These are phyloP conservation scores for Rhadinocentrus ornatus DNA, from an alignment of 2,797 vertebrate genomes.

Conservation along the genomic window DNA sequence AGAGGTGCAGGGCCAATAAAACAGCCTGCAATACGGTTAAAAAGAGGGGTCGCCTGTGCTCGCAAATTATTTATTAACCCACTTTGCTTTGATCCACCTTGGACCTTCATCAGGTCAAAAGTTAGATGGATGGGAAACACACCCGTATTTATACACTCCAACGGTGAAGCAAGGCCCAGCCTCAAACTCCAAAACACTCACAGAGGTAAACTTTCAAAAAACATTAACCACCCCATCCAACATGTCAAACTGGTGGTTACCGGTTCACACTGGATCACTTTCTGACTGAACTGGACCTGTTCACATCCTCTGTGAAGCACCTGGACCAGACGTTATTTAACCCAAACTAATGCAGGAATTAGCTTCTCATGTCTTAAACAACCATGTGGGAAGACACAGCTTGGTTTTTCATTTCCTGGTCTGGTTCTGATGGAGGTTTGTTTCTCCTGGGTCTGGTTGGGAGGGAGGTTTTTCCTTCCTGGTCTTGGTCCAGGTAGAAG, in stretches of 20 bases:
- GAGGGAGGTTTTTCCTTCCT: too few species aligned
- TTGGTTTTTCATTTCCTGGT: too few species aligned
- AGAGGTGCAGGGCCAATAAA: background rate
- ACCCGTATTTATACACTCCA: background rate
- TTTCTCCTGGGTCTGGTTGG: too few species aligned
- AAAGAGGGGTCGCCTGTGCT: background rate
- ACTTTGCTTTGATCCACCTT: background rate
- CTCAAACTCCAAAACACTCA: background rate
- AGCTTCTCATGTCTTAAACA: too few species aligned
- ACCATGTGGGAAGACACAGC: too few species aligned
- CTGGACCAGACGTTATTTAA: too few species aligned
- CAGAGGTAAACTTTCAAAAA: too few species aligned
- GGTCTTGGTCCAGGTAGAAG: too few species aligned
- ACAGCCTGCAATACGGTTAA: background rate
- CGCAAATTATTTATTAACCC: background rate
- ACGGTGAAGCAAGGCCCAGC: background rate
- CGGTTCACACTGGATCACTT: background rate
- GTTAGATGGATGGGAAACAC: background rate
- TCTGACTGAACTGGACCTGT: background rate
- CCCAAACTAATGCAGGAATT: too few species aligned
- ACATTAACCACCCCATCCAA: background rate
- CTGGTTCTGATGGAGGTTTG: too few species aligned
- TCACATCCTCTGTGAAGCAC: background rate
- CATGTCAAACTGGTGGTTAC: background rate
- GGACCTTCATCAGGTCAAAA: constrained; percentile 3